phyloP scores from a whole-genome alignment of 1,140 invertebrate species.

The Octopus sinensis region DNA sequence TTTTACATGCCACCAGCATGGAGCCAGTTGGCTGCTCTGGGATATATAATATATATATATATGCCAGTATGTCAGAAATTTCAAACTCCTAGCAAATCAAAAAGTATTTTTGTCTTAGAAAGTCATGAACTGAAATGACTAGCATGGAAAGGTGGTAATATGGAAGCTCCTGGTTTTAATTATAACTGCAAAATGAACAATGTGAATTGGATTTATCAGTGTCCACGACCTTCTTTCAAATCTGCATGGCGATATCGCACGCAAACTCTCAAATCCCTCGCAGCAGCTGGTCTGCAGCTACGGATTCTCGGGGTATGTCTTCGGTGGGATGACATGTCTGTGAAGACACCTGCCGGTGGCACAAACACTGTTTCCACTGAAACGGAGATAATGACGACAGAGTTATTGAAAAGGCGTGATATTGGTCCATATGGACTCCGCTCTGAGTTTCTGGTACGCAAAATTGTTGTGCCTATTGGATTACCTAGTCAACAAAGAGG shows the following conservation, averaged over 20 bases:
- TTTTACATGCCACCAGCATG: too few species aligned
- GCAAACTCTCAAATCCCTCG: slow-evolving; percentile 75
- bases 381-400: slow-evolving; percentile 89
- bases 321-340: slow-evolving; percentile 91
- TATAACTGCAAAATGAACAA: slow-evolving; percentile 72
- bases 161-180: slow-evolving; percentile 77
- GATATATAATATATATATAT: too few species aligned
- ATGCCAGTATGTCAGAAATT: slow-evolving; percentile 53
- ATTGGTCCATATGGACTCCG: slow-evolving; percentile 82
- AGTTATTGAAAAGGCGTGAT: slow-evolving; percentile 85
- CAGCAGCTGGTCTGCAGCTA: slow-evolving; percentile 81
- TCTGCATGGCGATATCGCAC: slow-evolving; percentile 93
- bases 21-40: too few species aligned
- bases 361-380: slow-evolving; percentile 95
- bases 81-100: slow-evolving; percentile 38
- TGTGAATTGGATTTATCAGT: slow-evolving; percentile 86
- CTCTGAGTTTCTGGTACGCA: slow-evolving; percentile 87
- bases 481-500: slow-evolving; percentile 84
- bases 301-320: slow-evolving; percentile 87
- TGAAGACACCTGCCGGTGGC: slow-evolving; percentile 73
- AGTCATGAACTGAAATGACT: slow-evolving; percentile 78
- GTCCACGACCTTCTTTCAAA: slow-evolving; percentile 87
- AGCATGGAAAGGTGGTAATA: slow-evolving; percentile 73
- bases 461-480: slow-evolving; percentile 91
- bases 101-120: slow-evolving; percentile 51